Evolutionary conservation across 2,888 invertebrate species (phyloP).

Genomic region (Andrena marginata): DNA sequence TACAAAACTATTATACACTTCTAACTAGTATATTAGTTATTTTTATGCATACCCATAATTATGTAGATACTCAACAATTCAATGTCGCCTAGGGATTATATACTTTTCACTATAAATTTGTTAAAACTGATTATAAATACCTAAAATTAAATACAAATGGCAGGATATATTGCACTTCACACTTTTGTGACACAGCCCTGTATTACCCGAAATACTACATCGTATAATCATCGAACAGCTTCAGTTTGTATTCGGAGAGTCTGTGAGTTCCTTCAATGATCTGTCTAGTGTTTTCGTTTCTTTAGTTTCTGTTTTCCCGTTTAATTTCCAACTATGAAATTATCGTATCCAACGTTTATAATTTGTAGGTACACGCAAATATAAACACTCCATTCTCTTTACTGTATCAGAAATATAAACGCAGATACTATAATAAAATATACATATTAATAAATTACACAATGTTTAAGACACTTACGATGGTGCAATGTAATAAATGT

Average conservation of each 20-base stretch:
- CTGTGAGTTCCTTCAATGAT: slow-evolving; percentile 39
- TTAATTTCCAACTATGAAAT: slow-evolving; percentile 44
- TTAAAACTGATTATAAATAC: background rate
- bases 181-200: slow-evolving; percentile 52
- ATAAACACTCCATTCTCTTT: background rate
- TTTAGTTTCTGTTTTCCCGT: background rate
- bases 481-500: too few species aligned
- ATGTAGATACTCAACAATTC: background rate
- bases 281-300: slow-evolving; percentile 35
- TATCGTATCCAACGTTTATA: slow-evolving; percentile 19
- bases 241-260: slow-evolving; percentile 54
- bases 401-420: background rate
- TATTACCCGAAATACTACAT: slow-evolving; percentile 23
- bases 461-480: too few species aligned
- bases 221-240: slow-evolving; percentile 25
- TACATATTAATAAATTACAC: too few species aligned
- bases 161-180: too few species aligned
- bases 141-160: background rate
- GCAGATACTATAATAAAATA: background rate
- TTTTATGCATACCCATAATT: background rate
- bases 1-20: background rate
- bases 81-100: background rate
- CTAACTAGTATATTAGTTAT: background rate
- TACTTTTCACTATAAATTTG: background rate
- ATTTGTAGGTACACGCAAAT: slow-evolving; percentile 53